phyloP scores from a whole-genome alignment of 92 coral and sea anemone species.

The Porites cylindrica region DNA sequence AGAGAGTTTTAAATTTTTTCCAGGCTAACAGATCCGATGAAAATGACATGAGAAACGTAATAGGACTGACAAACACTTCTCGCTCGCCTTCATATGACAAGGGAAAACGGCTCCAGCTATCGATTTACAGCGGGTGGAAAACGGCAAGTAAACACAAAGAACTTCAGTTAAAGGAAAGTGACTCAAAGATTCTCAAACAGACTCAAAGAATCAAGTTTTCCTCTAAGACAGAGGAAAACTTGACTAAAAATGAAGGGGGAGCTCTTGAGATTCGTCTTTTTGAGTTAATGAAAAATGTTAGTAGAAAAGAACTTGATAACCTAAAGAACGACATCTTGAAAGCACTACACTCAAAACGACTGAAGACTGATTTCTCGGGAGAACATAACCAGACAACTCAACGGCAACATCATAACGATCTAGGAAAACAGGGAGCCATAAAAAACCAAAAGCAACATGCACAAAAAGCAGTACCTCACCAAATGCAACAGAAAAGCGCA shows the following conservation, averaged over 20 bases:
- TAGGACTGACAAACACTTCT: background rate
- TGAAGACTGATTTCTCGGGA: background rate
- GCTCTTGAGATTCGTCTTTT: background rate
- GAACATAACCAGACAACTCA: background rate
- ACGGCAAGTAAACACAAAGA: background rate
- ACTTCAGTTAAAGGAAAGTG: background rate
- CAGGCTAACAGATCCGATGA: background rate
- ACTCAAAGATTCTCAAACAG: background rate
- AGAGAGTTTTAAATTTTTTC: background rate
- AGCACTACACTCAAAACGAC: background rate
- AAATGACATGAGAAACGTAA: background rate
- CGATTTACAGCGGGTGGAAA: conserved; percentile 23
- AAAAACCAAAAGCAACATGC: no score
- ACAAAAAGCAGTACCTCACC: no score
- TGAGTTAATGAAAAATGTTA: conserved; percentile 5
- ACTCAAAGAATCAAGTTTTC: background rate
- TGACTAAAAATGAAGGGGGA: background rate
- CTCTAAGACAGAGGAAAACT: background rate
- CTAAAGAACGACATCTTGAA: conserved; percentile 8
- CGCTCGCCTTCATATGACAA: background rate
- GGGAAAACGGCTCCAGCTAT: conserved; percentile 6
- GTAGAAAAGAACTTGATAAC: background rate
- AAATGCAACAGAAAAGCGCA: no score
- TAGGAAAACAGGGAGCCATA: background rate
- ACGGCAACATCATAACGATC: background rate